Base-by-base conservation (phyloP, 2,797 vertebrate genomes). In the Coilia nasus region DNA sequence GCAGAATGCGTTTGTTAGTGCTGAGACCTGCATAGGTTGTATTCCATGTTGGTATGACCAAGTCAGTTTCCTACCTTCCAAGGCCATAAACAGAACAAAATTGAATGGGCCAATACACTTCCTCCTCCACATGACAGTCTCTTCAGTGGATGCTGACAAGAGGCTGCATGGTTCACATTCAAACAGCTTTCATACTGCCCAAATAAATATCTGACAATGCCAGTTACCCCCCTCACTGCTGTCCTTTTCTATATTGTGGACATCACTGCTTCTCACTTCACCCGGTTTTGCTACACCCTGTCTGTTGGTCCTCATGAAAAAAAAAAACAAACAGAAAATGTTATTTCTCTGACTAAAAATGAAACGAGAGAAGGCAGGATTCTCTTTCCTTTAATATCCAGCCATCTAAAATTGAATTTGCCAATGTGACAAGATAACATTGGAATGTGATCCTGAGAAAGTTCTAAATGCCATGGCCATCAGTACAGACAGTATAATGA, bases 401-500 rank as follows among this genome's bases (percentile, higher is more conserved):
- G 93, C 92, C 93, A 94, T 93, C 93, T 90, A 92, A 93, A 94
- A 94, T 94, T 88, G 87, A 90, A 95, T 94, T 93, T 91, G 91
- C 83, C 82, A 92, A 88, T 90, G 88, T 93, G 93, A 92, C 85
- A 71, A 93, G 93, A 95, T 94, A 93, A 92, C 89, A 86, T 80
- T 59, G 57, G 67, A 91, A 91, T 91, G 83, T 84, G 87, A 93
- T 91, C 84, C 83, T 83, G 82, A 87, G 90, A 92, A 90, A 83
- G 85, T 89, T 78, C 71, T 78, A 31, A 78, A 78, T 78, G 71
- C 71, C 71, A 78, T 21, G 71, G 17, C 71, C 71, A 78, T 78
- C 71, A 41, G 6, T 17, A 78, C 14, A 78, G 71, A 78, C 71
- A 82, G 84, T 85, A 90, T 87, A 88, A 90, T 89, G 7, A 35